phyloP scores from a whole-genome alignment of 2,797 vertebrate species.

The Lacerta viridis region DNA sequence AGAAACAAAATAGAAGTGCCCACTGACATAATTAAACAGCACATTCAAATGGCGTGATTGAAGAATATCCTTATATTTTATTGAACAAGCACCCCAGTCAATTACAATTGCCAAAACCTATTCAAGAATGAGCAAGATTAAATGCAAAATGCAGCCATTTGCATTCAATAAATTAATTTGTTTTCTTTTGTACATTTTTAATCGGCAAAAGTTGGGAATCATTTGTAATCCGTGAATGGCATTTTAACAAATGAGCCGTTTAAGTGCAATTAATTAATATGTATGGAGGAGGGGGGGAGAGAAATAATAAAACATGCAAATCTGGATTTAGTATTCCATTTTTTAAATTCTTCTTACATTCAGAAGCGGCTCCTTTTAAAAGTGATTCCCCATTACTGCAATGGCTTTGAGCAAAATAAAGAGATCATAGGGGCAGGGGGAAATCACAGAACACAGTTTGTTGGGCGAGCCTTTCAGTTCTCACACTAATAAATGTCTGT shows the following conservation, averaged over 20 bases:
- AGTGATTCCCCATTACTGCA: slow-evolving; percentile 28
- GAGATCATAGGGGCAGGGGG: not conserved
- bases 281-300: not conserved
- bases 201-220: slow-evolving; percentile 50
- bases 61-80: slow-evolving; percentile 73
- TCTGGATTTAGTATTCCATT: slow-evolving; percentile 23
- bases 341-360: slow-evolving; percentile 20
- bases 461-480: slow-evolving; percentile 38
- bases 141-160: slow-evolving; percentile 42
- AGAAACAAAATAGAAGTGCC: slow-evolving; percentile 80
- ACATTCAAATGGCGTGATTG: slow-evolving; percentile 74
- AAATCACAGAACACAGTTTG: not conserved
- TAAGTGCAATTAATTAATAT: slow-evolving; percentile 48
- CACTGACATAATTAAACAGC: slow-evolving; percentile 79
- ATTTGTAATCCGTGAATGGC: slow-evolving; percentile 19
- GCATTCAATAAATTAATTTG: slow-evolving; percentile 45
- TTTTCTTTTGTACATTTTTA: slow-evolving; percentile 49
- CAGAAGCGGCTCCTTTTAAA: slow-evolving; percentile 12
- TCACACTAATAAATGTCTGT: slow-evolving; percentile 1
- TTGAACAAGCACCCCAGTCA: slow-evolving; percentile 70
- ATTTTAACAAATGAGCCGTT: slow-evolving; percentile 44
- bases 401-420: slow-evolving; percentile 37
- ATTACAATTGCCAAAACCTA: slow-evolving; percentile 68
- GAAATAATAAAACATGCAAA: slow-evolving; percentile 43
- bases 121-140: slow-evolving; percentile 59